These are phyloP conservation scores for Plutomurus gul DNA, from an alignment of 1,140 invertebrate genomes.

Conservation along the genomic window DNA sequence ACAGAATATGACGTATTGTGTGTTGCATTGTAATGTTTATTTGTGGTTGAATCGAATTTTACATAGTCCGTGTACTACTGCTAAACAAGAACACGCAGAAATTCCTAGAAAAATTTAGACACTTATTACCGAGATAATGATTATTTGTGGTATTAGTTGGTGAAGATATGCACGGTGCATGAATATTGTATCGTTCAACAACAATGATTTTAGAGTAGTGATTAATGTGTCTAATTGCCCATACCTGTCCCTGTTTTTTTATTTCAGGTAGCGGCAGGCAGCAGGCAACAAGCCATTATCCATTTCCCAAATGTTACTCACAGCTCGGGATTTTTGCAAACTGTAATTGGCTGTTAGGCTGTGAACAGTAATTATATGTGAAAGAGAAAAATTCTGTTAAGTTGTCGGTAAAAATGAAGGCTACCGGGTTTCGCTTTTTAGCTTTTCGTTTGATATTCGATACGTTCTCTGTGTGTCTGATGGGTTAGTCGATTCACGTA, in stretches of 20 bases:
- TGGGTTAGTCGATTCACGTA: too few species aligned
- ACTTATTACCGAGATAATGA: background rate
- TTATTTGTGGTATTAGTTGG: background rate
- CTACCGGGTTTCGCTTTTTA: background rate
- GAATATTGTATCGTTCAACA: background rate
- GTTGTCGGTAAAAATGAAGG: background rate
- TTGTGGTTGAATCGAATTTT: background rate
- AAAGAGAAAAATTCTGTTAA: background rate
- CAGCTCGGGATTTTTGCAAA: background rate
- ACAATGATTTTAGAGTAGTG: background rate
- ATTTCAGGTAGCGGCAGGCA: background rate
- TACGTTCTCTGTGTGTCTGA: background rate
- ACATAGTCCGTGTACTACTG: background rate
- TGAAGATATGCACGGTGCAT: background rate
- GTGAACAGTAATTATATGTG: background rate
- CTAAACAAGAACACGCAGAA: background rate
- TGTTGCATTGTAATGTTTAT: too few species aligned
- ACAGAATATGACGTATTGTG: too few species aligned
- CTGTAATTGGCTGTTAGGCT: background rate
- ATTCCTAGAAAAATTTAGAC: background rate
- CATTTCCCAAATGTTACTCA: conserved; percentile 12
- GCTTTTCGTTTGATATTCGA: background rate
- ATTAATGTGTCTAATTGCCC: conserved; percentile 4
- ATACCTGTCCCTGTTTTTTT: background rate
- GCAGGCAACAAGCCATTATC: background rate